phyloP scores from a whole-genome alignment of 2,888 invertebrate species.

The Plemyria rubiginata region DNA sequence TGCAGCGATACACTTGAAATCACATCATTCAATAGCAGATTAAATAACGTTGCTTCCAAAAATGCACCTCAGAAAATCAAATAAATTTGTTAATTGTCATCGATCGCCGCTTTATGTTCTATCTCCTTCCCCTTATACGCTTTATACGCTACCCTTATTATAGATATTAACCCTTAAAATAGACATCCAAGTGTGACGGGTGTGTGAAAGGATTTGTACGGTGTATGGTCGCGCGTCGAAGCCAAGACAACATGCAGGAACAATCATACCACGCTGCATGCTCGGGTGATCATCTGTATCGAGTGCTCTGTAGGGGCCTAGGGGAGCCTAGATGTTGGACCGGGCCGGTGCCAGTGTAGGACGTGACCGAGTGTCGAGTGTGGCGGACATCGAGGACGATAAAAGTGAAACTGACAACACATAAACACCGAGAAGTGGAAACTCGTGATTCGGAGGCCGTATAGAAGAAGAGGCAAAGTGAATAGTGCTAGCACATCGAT shows the following conservation, averaged over 20 bases:
- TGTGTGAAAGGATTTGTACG: constrained; percentile 65
- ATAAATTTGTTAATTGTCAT: constrained; percentile 53
- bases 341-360: constrained; percentile 40
- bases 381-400: constrained; percentile 73
- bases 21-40: constrained; percentile 74
- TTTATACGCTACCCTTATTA: constrained; percentile 44
- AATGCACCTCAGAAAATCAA: constrained; percentile 65
- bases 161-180: constrained; percentile 42
- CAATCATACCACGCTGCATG: constrained; percentile 78
- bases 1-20: constrained; percentile 81
- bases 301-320: constrained; percentile 71
- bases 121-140: constrained; percentile 46
- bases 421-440: constrained; percentile 81
- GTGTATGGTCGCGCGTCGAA: constrained; percentile 68
- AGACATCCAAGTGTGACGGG: constrained; percentile 58
- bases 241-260: constrained; percentile 84
- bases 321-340: constrained; percentile 33
- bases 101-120: constrained; percentile 41
- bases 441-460: constrained; percentile 75
- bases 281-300: constrained; percentile 74
- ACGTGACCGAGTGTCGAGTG: constrained; percentile 64
- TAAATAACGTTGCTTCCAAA: constrained; percentile 64
- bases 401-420: constrained; percentile 78
- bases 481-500: constrained; percentile 83
- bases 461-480: constrained; percentile 80